These are phyloP conservation scores for Acanthisitta chloris DNA, from an alignment of 2,113 vertebrate species.

Conservation along the genomic window DNA sequence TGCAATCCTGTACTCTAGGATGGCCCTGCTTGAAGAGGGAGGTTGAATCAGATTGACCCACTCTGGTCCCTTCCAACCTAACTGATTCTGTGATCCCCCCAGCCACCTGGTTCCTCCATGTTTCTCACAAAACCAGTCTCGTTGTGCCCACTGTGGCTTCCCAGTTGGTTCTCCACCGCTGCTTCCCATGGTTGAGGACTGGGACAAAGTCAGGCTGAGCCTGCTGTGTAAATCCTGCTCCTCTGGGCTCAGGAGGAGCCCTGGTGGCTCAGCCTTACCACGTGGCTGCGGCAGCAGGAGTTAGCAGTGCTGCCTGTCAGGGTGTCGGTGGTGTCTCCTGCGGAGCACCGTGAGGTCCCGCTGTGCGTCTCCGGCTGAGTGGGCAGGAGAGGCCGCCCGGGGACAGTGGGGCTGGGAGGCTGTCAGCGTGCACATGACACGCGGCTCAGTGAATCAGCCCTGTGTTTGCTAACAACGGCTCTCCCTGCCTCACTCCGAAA, in stretches of 20 bases:
- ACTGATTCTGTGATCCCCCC: no score
- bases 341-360: fast-evolving
- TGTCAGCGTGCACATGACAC: fast-evolving
- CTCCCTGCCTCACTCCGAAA: neutral
- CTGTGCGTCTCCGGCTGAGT: neutral
- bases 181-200: fast-evolving
- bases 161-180: neutral
- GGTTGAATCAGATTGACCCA: no score
- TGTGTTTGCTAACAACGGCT: neutral
- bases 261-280: fast-evolving
- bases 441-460: neutral
- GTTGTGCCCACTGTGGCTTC: neutral
- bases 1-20: no score
- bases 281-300: neutral
- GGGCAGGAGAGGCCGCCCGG: neutral
- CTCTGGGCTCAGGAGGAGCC: neutral
- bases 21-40: no score
- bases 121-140: neutral
- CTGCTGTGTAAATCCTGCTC: neutral
- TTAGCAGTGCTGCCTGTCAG: neutral
- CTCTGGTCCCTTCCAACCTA: no score
- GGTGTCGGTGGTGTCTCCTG: neutral
- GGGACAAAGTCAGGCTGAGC: neutral
- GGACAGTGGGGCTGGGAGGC: neutral
- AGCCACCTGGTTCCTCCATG: neutral